phyloP scores from a whole-genome alignment of 2,797 vertebrate genomes.

The Hemitrygon akajei region DNA sequence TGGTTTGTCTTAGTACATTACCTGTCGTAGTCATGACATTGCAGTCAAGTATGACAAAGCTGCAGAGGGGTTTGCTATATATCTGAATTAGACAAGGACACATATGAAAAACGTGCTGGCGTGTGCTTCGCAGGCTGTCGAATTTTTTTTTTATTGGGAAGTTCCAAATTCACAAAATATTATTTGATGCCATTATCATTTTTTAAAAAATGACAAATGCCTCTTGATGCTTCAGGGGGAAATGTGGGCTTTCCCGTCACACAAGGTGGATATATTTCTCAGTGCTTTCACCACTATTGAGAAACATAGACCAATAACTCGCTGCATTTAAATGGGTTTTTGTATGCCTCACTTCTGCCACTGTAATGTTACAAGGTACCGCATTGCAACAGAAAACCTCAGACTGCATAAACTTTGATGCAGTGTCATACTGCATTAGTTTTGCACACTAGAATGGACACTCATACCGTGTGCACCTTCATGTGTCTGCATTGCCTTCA shows the following conservation, averaged over 20 bases:
- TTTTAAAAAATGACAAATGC: neutral
- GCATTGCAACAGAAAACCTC: conserved; percentile 26
- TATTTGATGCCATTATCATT: too few species aligned
- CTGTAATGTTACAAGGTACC: conserved; percentile 5
- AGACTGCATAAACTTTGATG: conserved; percentile 37
- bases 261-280: neutral
- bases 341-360: neutral
- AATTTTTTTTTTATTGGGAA: conserved; percentile 17
- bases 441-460: conserved; percentile 36
- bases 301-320: conserved; percentile 6
- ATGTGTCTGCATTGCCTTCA: conserved; percentile 64
- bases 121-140: conserved; percentile 5
- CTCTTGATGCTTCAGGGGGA: neutral
- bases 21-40: conserved; percentile 36
- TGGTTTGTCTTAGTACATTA: conserved; percentile 37
- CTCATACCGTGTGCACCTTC: conserved; percentile 42
- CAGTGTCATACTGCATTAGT: conserved; percentile 29
- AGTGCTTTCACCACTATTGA: neutral
- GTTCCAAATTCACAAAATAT: conserved; percentile 6
- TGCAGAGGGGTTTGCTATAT: conserved; percentile 25
- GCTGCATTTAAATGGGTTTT: conserved; percentile 25
- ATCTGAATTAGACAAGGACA: conserved; percentile 36
- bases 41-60: conserved; percentile 38
- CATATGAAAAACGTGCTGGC: conserved; percentile 17
- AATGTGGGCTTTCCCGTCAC: neutral